Conservation (phyloP, 2,888 invertebrate species). For the Callimorpha dominula region DNA sequence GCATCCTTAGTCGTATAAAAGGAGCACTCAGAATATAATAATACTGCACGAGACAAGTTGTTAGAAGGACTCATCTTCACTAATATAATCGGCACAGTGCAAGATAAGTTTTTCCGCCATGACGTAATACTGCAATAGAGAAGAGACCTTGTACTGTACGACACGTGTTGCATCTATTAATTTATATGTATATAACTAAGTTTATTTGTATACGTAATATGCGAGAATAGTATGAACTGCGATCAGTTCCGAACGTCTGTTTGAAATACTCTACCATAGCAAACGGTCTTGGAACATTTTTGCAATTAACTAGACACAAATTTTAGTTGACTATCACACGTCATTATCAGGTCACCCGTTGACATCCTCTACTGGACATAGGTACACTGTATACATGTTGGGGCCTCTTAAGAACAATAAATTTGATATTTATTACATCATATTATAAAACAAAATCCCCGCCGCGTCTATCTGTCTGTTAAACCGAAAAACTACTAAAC, state of each 20-base stretch:
- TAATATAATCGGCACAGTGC: conserved; percentile 25
- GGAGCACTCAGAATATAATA: background rate
- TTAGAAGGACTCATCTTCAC: conserved; percentile 14
- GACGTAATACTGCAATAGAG: conserved; percentile 54
- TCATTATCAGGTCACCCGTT: background rate
- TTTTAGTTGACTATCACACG: background rate
- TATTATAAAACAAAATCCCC: no score
- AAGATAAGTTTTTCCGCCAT: conserved; percentile 52
- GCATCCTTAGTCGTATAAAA: conserved; percentile 15
- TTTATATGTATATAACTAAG: conserved; percentile 31
- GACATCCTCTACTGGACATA: background rate
- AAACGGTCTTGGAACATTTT: background rate
- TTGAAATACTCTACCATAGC: conserved; percentile 9
- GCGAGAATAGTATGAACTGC: conserved; percentile 32
- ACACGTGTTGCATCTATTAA: conserved; percentile 58
- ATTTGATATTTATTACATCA: no score
- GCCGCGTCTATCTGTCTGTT: no score
- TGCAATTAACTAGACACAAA: background rate
- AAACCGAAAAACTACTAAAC: no score
- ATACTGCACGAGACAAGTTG: conserved; percentile 13
- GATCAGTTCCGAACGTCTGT: conserved; percentile 25
- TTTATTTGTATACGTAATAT: conserved; percentile 51
- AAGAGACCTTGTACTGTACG: conserved; percentile 52
- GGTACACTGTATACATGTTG: background rate
- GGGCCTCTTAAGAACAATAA: background rate